Evolutionary conservation across 2,888 invertebrate genomes (phyloP).

Genomic region (Ptycholaimellus sp.): DNA sequence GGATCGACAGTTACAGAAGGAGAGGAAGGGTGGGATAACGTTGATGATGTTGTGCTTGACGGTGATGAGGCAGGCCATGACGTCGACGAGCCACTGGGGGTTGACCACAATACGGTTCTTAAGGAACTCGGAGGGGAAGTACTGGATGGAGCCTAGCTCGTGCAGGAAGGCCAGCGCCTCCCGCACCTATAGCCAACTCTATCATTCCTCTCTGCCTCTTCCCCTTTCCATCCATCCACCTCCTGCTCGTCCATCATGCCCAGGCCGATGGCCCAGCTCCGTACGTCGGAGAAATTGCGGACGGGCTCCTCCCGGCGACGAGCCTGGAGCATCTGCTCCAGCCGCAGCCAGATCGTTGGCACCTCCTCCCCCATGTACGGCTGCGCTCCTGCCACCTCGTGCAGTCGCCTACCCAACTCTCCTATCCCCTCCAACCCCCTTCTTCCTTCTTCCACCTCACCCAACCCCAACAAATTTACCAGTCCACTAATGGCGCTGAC

Average conservation of each 20-base stretch:
- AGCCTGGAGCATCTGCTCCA: constrained; percentile 9
- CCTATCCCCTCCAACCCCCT: constrained; percentile 9
- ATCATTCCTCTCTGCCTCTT: too few relatives aligned
- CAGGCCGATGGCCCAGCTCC: background rate
- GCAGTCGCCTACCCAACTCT: constrained; percentile 5
- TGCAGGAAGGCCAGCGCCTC: constrained; percentile 26
- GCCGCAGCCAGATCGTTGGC: constrained; percentile 10
- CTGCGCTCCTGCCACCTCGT: constrained; percentile 8
- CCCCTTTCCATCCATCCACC: background rate
- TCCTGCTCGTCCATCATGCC: background rate
- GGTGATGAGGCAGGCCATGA: constrained; percentile 26
- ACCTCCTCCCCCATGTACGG: constrained; percentile 12
- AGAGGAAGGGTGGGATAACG: too few relatives aligned
- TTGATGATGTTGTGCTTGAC: constrained; percentile 25
- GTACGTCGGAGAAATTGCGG: too few relatives aligned
- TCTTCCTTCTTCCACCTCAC: too few relatives aligned
- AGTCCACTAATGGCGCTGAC: constrained; percentile 24
- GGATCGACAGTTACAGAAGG: too few relatives aligned
- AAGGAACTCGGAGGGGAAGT: constrained; percentile 23
- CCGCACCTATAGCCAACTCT: constrained; percentile 12
- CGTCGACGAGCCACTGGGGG: constrained; percentile 28
- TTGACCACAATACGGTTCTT: constrained; percentile 24
- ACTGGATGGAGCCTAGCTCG: constrained; percentile 26
- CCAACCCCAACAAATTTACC: too few relatives aligned
- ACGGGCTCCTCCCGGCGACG: too few relatives aligned